These are phyloP conservation scores for Cyrtonyx montezumae DNA, from an alignment of 2,113 vertebrate genomes.

Conservation along the genomic window DNA sequence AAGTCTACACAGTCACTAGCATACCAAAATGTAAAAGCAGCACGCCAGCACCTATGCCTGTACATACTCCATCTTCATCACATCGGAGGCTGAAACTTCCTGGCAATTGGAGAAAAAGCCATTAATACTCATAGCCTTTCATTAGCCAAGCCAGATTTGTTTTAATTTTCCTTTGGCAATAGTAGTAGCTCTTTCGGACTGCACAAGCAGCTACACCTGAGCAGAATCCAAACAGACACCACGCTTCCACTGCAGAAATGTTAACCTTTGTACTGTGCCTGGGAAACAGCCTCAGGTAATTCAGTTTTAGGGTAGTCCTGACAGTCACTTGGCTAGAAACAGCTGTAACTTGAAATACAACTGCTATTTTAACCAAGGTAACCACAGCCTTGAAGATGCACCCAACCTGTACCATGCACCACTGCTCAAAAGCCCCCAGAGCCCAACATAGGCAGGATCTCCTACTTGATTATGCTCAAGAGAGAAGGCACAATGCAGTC, in stretches of 20 bases:
- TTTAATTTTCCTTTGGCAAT: conserved; percentile 77
- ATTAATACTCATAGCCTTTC: conserved; percentile 65
- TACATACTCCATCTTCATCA: conserved; percentile 53
- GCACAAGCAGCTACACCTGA: conserved; percentile 57
- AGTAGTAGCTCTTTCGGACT: conserved; percentile 48
- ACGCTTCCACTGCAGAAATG: not conserved
- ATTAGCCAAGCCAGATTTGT: conserved; percentile 70
- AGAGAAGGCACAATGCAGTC: not conserved
- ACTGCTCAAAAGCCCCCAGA: not conserved
- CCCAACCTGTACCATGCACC: rapidly evolving
- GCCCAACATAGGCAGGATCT: not conserved
- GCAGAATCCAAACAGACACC: conserved; percentile 55
- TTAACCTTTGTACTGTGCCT: conserved; percentile 6
- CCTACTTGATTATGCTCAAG: not conserved
- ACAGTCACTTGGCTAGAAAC: not conserved
- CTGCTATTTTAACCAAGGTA: not conserved
- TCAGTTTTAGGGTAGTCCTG: not conserved
- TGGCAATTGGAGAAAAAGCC: conserved; percentile 66
- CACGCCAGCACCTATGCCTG: not conserved
- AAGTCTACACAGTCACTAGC: not conserved
- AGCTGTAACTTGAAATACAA: not conserved
- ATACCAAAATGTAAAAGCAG: conserved; percentile 37
- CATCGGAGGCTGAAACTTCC: conserved; percentile 53
- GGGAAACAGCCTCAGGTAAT: not conserved
- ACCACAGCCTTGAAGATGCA: not conserved